A percentile compares a stretch with the other conserved stretches of the same genome.
Conservation (phyloP, 2,797 vertebrate genomes). For the Pangasius djambal region DNA sequence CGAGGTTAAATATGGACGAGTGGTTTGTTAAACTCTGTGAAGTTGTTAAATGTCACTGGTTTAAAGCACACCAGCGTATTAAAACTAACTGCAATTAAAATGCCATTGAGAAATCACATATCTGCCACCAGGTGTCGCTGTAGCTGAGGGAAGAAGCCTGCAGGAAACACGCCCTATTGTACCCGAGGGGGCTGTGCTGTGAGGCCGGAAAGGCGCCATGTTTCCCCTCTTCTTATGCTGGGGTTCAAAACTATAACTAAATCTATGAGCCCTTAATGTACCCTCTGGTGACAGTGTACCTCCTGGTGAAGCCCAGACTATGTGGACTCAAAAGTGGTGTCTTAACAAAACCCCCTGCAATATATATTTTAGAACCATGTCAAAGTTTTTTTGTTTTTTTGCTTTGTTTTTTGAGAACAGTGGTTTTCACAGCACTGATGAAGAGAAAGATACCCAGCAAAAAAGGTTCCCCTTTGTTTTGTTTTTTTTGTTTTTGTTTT, state of each 20-base stretch:
- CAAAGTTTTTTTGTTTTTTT: not conserved
- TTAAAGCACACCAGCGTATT: not conserved
- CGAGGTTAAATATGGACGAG: not conserved
- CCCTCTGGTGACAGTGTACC: not conserved
- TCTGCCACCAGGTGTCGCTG: not conserved
- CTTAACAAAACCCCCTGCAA: not conserved
- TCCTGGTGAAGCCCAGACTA: not conserved
- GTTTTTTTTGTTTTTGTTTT: no score
- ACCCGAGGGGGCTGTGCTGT: no score
- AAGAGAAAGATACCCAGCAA: no score
- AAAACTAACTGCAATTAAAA: not conserved
- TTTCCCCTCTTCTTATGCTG: not conserved
- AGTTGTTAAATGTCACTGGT: not conserved
- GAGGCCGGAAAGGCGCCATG: not conserved
- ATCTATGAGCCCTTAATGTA: not conserved
- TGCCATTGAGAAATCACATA: not conserved
- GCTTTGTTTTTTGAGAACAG: not conserved
- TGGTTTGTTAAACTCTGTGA: not conserved
- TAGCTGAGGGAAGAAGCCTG: not conserved
- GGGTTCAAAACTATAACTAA: not conserved
- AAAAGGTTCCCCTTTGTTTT: no score
- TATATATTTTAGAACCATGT: not conserved
- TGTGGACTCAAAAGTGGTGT: not conserved
- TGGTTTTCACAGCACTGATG: not conserved
- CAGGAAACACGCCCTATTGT: not conserved